Conservation (phyloP, 2,797 vertebrate genomes). For the Chaunax sp. region DNA sequence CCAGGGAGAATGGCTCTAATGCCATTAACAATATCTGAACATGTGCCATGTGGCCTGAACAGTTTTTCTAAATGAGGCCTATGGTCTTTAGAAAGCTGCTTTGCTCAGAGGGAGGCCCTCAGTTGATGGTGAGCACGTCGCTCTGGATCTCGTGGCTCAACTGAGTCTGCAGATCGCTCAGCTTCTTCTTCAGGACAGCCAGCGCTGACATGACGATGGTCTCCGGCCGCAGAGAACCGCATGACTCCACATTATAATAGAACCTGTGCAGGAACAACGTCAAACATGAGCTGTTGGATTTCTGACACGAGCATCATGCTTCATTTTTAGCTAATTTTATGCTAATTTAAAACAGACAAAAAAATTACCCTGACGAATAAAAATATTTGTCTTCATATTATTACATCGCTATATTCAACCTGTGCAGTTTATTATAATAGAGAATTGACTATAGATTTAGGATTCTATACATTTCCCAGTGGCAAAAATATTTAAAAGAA, state of each 20-base stretch:
- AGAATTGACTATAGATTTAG: neutral
- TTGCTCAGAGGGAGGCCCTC: conserved; percentile 13
- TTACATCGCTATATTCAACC: too few relatives aligned
- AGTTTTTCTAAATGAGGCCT: neutral
- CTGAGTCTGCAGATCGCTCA: conserved; percentile 97
- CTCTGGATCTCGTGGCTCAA: conserved; percentile 98
- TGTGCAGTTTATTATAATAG: too few relatives aligned
- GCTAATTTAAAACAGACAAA: neutral
- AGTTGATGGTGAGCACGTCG: conserved; percentile 98
- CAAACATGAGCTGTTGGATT: neutral
- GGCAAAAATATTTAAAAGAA: too few relatives aligned
- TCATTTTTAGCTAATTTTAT: neutral
- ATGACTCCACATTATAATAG: conserved; percentile 97
- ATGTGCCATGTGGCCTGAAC: neutral
- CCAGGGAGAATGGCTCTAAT: neutral
- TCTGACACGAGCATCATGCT: neutral
- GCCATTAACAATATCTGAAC: neutral
- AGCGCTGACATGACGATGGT: conserved; percentile 96
- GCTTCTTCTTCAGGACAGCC: conserved; percentile 95
- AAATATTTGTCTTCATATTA: too few relatives aligned
- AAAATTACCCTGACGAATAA: too few relatives aligned
- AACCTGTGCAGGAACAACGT: conserved; percentile 82
- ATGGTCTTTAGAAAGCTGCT: neutral
- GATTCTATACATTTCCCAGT: too few relatives aligned
- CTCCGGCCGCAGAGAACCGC: conserved; percentile 94